Base-by-base conservation (phyloP, 2,113 vertebrate genomes). In the Platycercus adscitus region DNA sequence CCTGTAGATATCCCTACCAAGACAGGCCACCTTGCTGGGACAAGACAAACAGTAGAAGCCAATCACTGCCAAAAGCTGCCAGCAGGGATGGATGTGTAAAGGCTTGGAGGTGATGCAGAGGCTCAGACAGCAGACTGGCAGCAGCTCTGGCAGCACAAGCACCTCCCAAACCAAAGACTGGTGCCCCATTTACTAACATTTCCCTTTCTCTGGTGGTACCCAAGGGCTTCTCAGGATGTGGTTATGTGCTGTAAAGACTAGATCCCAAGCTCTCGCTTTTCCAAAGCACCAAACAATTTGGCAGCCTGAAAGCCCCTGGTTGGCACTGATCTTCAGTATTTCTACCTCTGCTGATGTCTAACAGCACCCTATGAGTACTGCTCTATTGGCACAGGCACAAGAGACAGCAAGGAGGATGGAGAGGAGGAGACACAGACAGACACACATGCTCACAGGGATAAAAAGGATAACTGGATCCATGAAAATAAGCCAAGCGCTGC, bases 381-480 rank as follows among this genome's bases (percentile, higher is more conserved):
- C 44, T 50, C 29, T 29, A 19, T 43, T 94, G 81, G 81, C 81
- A 81, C 4, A 2, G 31, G 83, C 75, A 73, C 68, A 64, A 63
- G 75, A 94, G 80, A 49, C 82, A 79, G 73, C 7, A 28, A 86
- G 83, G 55, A 84, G 60, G 86, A 65, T 47, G 7, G 53, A 71
- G 66, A 81, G 81, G 80, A 96, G 95, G 92, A 90, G 93, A 77
- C 84, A 71, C n/a, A 81, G 78, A 71, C 86, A 66, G 82, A 60
- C 78, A 72, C 85, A 69, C 82, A 55, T 0, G 72, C 87, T 96
- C 91, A 79, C 77, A 96, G 86, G 96, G 92, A 93, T 88, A 95
- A 93, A 97, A 91, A 95, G 94, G 95, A 96, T 97, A 96, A 97
- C 96, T 94, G 91, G 79, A 91, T 95, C 93, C 93, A 90, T 86